phyloP scores from a whole-genome alignment of 92 coral and sea anemone genomes.

The Palythoa grandiflora region DNA sequence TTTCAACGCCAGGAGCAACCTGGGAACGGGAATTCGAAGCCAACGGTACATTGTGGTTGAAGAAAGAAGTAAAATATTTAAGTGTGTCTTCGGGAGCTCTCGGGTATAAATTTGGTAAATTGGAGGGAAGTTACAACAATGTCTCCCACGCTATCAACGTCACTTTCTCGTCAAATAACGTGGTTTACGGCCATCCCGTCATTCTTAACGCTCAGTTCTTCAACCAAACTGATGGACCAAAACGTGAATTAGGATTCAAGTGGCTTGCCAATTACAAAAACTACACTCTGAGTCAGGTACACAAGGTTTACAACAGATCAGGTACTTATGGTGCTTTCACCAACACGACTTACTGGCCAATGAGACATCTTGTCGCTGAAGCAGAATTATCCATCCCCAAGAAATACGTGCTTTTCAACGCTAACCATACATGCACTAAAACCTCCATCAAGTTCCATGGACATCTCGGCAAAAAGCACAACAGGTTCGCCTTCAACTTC shows the following conservation, averaged over 20 bases:
- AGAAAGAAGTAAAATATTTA: slow-evolving; percentile 76
- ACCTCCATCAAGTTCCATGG: slow-evolving; percentile 83
- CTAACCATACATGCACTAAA: slow-evolving; percentile 91
- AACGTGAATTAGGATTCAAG: slow-evolving; percentile 80
- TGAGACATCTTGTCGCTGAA: slow-evolving; percentile 83
- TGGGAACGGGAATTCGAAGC: slow-evolving; percentile 95
- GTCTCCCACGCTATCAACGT: slow-evolving; percentile 84
- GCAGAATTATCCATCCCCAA: slow-evolving; percentile 80
- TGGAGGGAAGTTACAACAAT: slow-evolving; percentile 93
- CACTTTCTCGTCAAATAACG: slow-evolving; percentile 83
- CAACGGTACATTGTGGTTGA: slow-evolving; percentile 82
- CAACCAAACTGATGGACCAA: slow-evolving; percentile 68
- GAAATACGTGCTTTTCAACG: slow-evolving; percentile 72
- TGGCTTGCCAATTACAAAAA: slow-evolving; percentile 88
- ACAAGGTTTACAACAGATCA: slow-evolving; percentile 81
- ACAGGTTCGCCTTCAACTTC: slow-evolving; percentile 74
- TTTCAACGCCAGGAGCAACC: slow-evolving; percentile 95
- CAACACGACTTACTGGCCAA: slow-evolving; percentile 96
- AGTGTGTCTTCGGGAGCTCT: slow-evolving; percentile 87
- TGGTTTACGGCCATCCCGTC: slow-evolving; percentile 81
- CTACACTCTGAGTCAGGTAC: slow-evolving; percentile 85
- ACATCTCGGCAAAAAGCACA: slow-evolving; percentile 67
- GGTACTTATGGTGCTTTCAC: slow-evolving; percentile 80
- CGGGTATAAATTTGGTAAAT: slow-evolving; percentile 89
- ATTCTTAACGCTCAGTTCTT: slow-evolving; percentile 85